Base-by-base conservation (phyloP, 2,797 vertebrate genomes). In the Coendou prehensilis region DNA sequence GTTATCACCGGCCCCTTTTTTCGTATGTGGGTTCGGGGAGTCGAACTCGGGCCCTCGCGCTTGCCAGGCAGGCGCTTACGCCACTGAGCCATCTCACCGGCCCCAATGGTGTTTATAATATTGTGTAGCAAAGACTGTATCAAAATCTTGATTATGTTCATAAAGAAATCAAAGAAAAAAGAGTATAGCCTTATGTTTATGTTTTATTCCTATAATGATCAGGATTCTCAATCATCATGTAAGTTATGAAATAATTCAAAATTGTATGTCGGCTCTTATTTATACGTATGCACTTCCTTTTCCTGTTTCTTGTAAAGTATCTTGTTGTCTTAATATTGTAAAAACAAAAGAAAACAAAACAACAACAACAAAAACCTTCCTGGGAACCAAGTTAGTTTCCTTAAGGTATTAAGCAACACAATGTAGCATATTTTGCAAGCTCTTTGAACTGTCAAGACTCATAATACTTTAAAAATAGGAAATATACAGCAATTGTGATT, bases 281-380 rank as follows among this genome's bases (percentile, higher is more conserved):
- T 97, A 87, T 97, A 96, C 96, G 96, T 92, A 37, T 85, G 93
- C 94, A 96, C 86, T 97, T 63, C 94, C 86, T 91, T 45, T 97
- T 97, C 88, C 63, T 98, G 2, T 97, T 95, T 84, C 73, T 80
- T 97, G 76, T 96, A 78, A 50, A 67, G 56, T 97, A 82, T 94
- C 97, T 98, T 97, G 87, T 67, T 64, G 86, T 98, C 94, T 95
- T 97, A 97, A 87, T 95, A 73, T 95, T 97, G 67, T 80, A 95
- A 97, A 96, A 47, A 75, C 10, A 96, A 28, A 0, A 10, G 97
- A 81, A 64, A 64, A 9, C 11, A 64, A 15, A 64, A 67, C 63
- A 64, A 63, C 20, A 23, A 37, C 67, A 69, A 69, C 10, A 67
- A 41, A 45, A 73, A 73, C 0, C 52, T 97, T 92, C 94, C 75